Percentiles rank a stretch among this genome's conserved stretches.
Evolutionary conservation across 2,797 vertebrate species (phyloP).

Genomic region (Megaceryle alcyon): DNA sequence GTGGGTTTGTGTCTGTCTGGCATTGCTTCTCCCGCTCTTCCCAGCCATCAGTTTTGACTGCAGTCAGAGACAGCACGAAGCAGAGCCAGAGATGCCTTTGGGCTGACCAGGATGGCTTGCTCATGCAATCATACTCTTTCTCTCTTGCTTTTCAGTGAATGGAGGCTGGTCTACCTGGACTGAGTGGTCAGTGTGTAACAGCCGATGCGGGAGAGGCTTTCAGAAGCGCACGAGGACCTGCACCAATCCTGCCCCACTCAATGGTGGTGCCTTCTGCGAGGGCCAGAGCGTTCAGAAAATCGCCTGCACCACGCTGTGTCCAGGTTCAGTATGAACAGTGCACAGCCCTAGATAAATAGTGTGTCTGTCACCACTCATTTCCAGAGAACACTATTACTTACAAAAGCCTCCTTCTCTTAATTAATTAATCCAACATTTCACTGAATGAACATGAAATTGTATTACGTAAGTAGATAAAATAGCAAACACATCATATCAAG

Average conservation of each 20-base stretch:
- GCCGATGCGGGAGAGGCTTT: slow-evolving; percentile 92
- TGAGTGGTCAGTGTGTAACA: slow-evolving; percentile 97
- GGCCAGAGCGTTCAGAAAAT: slow-evolving; percentile 95
- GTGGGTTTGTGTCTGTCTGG: background rate
- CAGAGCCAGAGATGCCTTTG: background rate
- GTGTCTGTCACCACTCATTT: background rate
- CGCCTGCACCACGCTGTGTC: slow-evolving; percentile 94
- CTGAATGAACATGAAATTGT: background rate
- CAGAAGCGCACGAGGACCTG: slow-evolving; percentile 97
- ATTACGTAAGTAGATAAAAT: slow-evolving; percentile 24
- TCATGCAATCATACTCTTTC: background rate
- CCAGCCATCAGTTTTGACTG: background rate
- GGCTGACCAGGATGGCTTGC: background rate
- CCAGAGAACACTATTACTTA: background rate
- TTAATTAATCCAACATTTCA: background rate
- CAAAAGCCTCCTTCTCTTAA: background rate
- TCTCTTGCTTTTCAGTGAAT: slow-evolving; percentile 83
- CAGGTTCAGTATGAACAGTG: slow-evolving; percentile 81
- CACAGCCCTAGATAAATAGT: background rate
- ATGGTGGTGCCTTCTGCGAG: slow-evolving; percentile 94
- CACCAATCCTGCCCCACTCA: slow-evolving; percentile 96
- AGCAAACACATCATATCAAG: background rate
- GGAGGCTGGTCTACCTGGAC: slow-evolving; percentile 99
- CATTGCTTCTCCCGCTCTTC: background rate
- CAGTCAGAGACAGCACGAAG: background rate